phyloP scores from a whole-genome alignment of 2,113 vertebrate species.

The Myocastor coypus region DNA sequence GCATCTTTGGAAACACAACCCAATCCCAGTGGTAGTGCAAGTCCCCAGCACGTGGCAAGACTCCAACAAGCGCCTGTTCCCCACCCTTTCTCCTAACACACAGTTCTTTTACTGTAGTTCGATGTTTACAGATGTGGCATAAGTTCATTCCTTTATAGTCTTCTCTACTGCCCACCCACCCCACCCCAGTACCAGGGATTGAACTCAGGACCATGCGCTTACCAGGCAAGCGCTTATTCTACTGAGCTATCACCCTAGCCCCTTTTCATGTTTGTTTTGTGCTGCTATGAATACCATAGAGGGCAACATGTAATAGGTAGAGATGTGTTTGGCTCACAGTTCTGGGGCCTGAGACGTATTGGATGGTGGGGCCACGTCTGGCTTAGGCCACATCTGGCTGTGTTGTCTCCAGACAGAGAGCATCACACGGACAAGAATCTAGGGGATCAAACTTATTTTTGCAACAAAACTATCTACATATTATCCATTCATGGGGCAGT shows the following conservation, averaged over 20 bases:
- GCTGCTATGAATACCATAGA: background rate
- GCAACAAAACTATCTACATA: background rate
- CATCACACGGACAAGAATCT: background rate
- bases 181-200: too few relatives aligned
- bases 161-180: too few relatives aligned
- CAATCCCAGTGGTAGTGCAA: background rate
- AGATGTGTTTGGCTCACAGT: background rate
- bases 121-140: background rate
- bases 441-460: background rate
- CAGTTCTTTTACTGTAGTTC: background rate
- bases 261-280: background rate
- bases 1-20: background rate
- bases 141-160: background rate
- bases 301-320: background rate
- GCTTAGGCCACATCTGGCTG: background rate
- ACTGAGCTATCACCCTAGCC: too few relatives aligned
- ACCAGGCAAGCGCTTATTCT: too few relatives aligned
- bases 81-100: background rate
- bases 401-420: too few relatives aligned
- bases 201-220: too few relatives aligned
- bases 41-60: background rate
- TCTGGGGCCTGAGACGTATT: background rate
- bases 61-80: background rate
- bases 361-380: background rate
- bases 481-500: background rate